Evolutionary conservation across 2,888 invertebrate genomes (phyloP), one percentile per base, ranked within the genome.

Genomic region (Nemurella pictetii): DNA sequence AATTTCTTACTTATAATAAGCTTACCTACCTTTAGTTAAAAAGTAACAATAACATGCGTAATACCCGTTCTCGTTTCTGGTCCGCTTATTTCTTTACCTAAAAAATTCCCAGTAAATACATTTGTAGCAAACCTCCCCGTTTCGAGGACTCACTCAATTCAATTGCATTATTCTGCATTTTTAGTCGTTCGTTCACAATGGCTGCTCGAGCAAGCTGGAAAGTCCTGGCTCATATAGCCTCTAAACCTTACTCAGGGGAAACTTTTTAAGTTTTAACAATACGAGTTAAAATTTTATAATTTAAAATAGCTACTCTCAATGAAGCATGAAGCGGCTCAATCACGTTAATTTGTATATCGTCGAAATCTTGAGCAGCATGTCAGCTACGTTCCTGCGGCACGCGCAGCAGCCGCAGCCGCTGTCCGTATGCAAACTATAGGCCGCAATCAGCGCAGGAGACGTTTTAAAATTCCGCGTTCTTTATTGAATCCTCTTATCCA

Each of bases 301-400:
- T 82, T 82, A 82, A 82, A 82, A 82, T 82, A 82, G 82, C 82
- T 72, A 72, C 72, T 82, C 82, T 82, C 82, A 82, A 82, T 36
- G 82, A 82, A 82, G 82, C 72, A 82, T 82, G 82, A 82, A 82
- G 82, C 12, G 55, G 9, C 82, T 72, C 82, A 82, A 82, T 82
- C 82, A 82, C 72, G 82, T 36, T 82, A 82, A 82, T 82, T 82
- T 82, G 82, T 82, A 72, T 82, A 82, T 82, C 82, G 55, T 82
- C 27, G 29, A 29, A 72, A 9, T 72, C 72, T 82, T 28, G 55
- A 82, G n/a, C 26, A 72, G 82, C 82, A 55, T 82, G 82, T 78
- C 78, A 20, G 55, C 55, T 20, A 2, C 55, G 55, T 12, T 20
- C n/a, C n/a, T n/a, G n/a, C n/a, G 20, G 55, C 55, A 55, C 12